phyloP scores from a whole-genome alignment of 2,888 invertebrate species.

The Unio delphinus region DNA sequence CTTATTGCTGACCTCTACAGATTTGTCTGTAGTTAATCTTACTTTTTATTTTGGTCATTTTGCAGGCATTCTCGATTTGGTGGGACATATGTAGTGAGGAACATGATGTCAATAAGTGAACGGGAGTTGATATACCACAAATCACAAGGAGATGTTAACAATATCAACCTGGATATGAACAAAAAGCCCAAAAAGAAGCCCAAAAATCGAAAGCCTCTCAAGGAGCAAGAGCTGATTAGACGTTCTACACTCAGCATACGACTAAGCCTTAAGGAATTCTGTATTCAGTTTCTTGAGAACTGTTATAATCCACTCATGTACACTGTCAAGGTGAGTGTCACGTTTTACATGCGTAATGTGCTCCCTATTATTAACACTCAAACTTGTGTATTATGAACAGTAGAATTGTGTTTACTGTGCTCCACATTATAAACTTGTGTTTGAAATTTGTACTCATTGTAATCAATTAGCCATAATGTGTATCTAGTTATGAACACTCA shows the following conservation, averaged over 20 bases:
- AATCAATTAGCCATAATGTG: no score
- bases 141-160: slow-evolving; percentile 83
- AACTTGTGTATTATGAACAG: no score
- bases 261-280: slow-evolving; percentile 91
- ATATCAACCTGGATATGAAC: slow-evolving; percentile 83
- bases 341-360: no score
- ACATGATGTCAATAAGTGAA: slow-evolving; percentile 92
- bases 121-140: slow-evolving; percentile 89
- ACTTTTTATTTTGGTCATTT: slow-evolving; percentile 2
- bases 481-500: no score
- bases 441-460: no score
- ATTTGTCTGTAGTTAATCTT: no score
- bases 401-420: no score
- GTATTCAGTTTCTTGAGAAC: slow-evolving; percentile 90
- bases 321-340: slow-evolving; percentile 82
- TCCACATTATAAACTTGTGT: no score
- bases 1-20: not conserved
- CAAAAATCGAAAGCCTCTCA: slow-evolving; percentile 83
- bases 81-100: slow-evolving; percentile 91
- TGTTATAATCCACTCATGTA: slow-evolving; percentile 95
- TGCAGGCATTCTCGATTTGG: slow-evolving; percentile 92
- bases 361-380: no score
- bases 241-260: slow-evolving; percentile 91
- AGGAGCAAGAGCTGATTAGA: slow-evolving; percentile 78
- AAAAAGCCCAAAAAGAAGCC: slow-evolving; percentile 82